Evolutionary conservation across 2,113 vertebrate species (phyloP), one percentile per base, ranked within the genome.

Genomic region (Silurus asotus): DNA sequence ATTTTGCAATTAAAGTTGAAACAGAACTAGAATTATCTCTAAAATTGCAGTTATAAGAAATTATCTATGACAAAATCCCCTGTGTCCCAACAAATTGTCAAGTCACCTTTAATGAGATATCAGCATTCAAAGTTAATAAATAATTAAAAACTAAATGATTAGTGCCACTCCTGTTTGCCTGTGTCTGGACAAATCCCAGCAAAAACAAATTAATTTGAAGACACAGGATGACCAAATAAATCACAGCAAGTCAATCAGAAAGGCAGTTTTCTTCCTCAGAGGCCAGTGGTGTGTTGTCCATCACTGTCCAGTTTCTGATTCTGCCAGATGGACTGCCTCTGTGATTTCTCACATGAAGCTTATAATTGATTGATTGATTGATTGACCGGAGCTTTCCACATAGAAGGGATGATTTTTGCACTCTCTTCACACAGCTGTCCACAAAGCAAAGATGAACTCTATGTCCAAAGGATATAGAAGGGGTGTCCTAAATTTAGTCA

Each of bases 211-310:
- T 9, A 74, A 74, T 49, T 49, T 49, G 45, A 49, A 74, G 70
- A 74, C 15, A 49, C 17, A 20, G 15, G 45, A 74, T 49, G 37
- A 23, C 70, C 45, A 81, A 81, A n/a, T 20, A 6, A 19, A 5
- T n/a, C 80, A 56, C 28, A 49, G 79, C 82, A 84, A 82, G 83
- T 55, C 86, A 82, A 88, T 89, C 87, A 1, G 25, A 51, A 23
- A 23, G 20, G 70, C 70, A 49, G 15, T 74, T 75, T 90, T 89
- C 78, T 86, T 86, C 80, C 90, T 91, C 90, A 89, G 72, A n/a
- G 10, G 51, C 74, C 74, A 76, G 49, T 76, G 74, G 74, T 53
- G 10, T 55, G 69, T 48, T 86, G 88, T 93, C 87, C 91, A 85
- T 92, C 88, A 89, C 8, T 86, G 45, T 81, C 81, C 77, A 90